Evolutionary conservation across 2,797 vertebrate genomes (phyloP), one percentile per base, ranked within the genome.

Genomic region (Sebastes nivosus): DNA sequence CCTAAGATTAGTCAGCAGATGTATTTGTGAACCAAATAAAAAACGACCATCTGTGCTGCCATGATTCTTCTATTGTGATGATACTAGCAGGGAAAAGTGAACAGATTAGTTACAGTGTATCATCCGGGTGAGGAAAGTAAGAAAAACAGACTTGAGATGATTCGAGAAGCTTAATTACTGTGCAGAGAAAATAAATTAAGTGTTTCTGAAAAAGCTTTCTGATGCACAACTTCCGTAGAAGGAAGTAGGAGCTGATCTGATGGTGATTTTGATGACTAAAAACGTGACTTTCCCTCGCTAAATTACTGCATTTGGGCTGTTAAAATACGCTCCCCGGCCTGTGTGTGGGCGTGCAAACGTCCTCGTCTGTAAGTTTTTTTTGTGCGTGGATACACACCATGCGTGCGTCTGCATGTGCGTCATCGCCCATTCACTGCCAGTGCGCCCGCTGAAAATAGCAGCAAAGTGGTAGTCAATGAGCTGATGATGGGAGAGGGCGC

Each of bases 11-110:
- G 69, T 78, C 54, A 90, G 75, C 92, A 93, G 91, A 92, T 87
- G 82, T 69, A 89, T 87, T 77, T 65, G 84, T 13, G 80, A 83
- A 86, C 82, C 85, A 52, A 79, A 91, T 75, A 87, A 61, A 80
- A 87, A 91, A 79, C 22, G 13, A 65, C 90, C 93, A 92, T 93
- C 92, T 93, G 92, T 75, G 86, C 87, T 38, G 81, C 86, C 89
- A 84, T 67, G 6, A 71, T n/a, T 67, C 76, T 67, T 80, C 68
- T 76, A 75, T 79, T 88, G 79, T 68, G 74, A 76, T 50, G 79
- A 79, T 67, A 73, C 9, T 22, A 80, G 82, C 64, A 11, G 36
- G 60, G 54, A 36, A 79, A 52, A 70, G 74, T 55, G 81, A 85
- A 55, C 58, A 8, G 24, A 70, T 82, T 22, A 46, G 75, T 68